A percentile compares a stretch with the other conserved stretches of the same genome.
These are phyloP conservation scores for Rhabdophis nuchalis DNA, from an alignment of 2,797 vertebrate species.

Conservation along the genomic window DNA sequence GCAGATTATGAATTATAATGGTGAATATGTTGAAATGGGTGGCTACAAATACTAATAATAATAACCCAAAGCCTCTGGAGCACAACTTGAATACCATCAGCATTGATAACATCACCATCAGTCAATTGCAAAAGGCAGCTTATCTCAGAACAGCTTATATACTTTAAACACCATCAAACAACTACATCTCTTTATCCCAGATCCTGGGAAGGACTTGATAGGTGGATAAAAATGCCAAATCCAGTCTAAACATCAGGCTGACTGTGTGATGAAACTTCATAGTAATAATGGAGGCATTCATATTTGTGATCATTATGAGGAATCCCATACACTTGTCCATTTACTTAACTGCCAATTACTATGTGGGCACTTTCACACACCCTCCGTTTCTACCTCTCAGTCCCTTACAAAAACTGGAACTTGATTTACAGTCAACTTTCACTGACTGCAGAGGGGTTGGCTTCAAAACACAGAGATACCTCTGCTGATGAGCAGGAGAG, in stretches of 20 bases:
- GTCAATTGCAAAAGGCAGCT: neutral
- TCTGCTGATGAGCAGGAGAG: neutral
- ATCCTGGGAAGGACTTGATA: neutral
- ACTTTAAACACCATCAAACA: neutral
- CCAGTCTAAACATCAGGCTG: neutral
- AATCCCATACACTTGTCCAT: neutral
- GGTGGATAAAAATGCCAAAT: neutral
- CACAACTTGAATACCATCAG: neutral
- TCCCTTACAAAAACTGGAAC: neutral
- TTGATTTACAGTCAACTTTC: neutral
- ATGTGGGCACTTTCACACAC: neutral
- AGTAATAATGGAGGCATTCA: neutral
- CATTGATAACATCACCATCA: neutral
- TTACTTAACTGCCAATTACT: neutral
- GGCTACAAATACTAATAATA: neutral
- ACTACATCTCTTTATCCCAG: neutral
- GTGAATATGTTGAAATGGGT: neutral
- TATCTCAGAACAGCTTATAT: neutral
- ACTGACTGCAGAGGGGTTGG: neutral
- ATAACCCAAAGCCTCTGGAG: neutral
- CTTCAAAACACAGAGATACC: neutral
- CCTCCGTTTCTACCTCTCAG: neutral
- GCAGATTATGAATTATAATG: neutral
- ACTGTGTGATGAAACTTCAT: neutral
- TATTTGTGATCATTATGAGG: neutral